A percentile compares a stretch with the other conserved stretches of the same genome.
Evolutionary conservation across 1,140 invertebrate genomes (phyloP).

Genomic region (Apolygus lucorum): DNA sequence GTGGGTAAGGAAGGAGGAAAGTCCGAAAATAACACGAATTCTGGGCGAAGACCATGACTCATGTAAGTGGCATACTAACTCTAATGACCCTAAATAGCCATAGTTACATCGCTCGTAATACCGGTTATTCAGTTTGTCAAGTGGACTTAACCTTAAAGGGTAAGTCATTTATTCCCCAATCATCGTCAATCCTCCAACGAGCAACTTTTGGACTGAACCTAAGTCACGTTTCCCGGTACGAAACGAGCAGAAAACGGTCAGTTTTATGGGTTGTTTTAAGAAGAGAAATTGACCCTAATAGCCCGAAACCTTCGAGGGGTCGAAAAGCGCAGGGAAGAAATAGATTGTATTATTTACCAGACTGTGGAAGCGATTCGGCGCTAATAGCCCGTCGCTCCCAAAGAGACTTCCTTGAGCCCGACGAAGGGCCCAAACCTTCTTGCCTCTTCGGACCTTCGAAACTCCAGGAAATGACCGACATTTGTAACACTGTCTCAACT

Average conservation of each 20-base stretch:
- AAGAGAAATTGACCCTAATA: background rate
- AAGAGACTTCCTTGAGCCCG: background rate
- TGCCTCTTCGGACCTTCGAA: background rate
- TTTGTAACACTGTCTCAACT: slow-evolving; percentile 14
- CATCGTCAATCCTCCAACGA: too few relatives aligned
- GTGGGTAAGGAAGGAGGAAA: too few relatives aligned
- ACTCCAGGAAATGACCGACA: slow-evolving; percentile 4
- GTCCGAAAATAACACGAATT: too few relatives aligned
- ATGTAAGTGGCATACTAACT: too few relatives aligned
- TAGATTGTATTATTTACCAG: slow-evolving; percentile 17
- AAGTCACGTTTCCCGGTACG: background rate
- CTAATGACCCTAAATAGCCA: too few relatives aligned
- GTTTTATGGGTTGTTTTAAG: slow-evolving; percentile 2
- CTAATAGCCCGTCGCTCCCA: background rate
- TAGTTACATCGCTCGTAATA: too few relatives aligned
- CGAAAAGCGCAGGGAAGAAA: background rate
- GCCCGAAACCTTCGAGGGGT: background rate
- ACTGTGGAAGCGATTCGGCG: slow-evolving; percentile 1
- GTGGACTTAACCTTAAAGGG: too few relatives aligned
- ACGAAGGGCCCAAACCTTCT: background rate
- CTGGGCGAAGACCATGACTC: too few relatives aligned
- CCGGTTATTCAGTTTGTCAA: too few relatives aligned
- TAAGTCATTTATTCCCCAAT: too few relatives aligned
- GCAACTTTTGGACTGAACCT: too few relatives aligned
- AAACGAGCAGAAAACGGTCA: background rate